phyloP scores from a whole-genome alignment of 64 coral and sea anemone species.

The Catalaphyllia jardinei region DNA sequence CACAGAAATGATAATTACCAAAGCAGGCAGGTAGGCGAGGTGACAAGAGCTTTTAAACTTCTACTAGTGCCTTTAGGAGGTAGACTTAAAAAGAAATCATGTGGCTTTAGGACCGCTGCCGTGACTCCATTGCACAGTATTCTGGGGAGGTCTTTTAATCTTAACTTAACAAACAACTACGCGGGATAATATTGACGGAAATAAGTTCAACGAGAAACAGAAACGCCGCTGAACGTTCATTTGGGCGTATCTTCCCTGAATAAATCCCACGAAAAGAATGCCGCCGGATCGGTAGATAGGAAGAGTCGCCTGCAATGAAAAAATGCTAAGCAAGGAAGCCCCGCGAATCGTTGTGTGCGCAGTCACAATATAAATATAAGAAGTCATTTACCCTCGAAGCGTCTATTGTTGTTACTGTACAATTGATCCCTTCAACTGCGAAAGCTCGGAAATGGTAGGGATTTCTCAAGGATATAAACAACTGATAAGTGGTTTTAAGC shows the following conservation, averaged over 20 bases:
- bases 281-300: no score
- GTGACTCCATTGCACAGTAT: background rate
- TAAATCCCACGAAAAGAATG: no score
- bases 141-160: background rate
- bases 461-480: constrained; percentile 39
- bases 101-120: background rate
- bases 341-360: no score
- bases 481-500: constrained; percentile 21
- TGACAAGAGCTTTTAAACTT: constrained; percentile 24
- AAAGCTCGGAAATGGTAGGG: background rate
- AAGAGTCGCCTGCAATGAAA: no score
- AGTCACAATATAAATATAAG: no score
- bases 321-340: no score
- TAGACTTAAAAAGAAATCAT: constrained; percentile 27
- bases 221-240: no score
- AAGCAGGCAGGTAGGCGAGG: constrained; percentile 94
- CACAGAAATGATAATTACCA: constrained; percentile 99
- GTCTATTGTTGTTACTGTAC: no score
- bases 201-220: no score
- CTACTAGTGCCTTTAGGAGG: background rate
- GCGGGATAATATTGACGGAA: no score
- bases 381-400: no score
- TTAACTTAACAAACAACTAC: background rate
- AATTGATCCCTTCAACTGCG: background rate
- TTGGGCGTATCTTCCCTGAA: no score